Conservation (phyloP, 2,113 vertebrate species). For the Oncorhynchus tshawytscha region DNA sequence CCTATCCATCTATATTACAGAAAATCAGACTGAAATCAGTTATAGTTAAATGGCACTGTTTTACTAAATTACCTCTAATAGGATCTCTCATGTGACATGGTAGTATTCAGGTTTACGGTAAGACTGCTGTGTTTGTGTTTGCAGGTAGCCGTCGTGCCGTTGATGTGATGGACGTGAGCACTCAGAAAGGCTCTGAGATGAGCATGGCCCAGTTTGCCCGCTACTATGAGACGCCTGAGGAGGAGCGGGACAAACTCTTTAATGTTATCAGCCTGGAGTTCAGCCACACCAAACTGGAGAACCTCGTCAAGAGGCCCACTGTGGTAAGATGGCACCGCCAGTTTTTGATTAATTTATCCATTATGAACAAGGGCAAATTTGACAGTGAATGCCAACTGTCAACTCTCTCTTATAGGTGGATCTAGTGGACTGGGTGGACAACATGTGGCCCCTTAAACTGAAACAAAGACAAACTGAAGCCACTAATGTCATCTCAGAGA, state of each 20-base stretch:
- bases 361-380: not conserved
- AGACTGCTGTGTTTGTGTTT: conserved; percentile 13
- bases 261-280: conserved; percentile 98
- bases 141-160: conserved; percentile 93
- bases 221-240: conserved; percentile 92
- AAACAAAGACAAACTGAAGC: conserved; percentile 91
- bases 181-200: conserved; percentile 94
- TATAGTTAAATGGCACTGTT: too few species aligned
- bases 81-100: conserved; percentile 40
- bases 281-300: conserved; percentile 94
- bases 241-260: conserved; percentile 89
- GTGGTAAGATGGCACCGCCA: conserved; percentile 78
- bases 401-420: conserved; percentile 80
- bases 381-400: not conserved
- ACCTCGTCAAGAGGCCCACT: conserved; percentile 90
- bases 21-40: too few species aligned
- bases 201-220: conserved; percentile 97
- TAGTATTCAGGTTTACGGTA: conserved; percentile 12
- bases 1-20: too few species aligned
- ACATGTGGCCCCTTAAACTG: conserved; percentile 93
- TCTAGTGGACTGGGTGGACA: conserved; percentile 97
- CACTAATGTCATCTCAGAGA: conserved; percentile 91
- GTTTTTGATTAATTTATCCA: not conserved
- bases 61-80: too few species aligned
- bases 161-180: conserved; percentile 98